Evolutionary conservation across 2,888 invertebrate genomes (phyloP).

Genomic region (Globia sparganii): DNA sequence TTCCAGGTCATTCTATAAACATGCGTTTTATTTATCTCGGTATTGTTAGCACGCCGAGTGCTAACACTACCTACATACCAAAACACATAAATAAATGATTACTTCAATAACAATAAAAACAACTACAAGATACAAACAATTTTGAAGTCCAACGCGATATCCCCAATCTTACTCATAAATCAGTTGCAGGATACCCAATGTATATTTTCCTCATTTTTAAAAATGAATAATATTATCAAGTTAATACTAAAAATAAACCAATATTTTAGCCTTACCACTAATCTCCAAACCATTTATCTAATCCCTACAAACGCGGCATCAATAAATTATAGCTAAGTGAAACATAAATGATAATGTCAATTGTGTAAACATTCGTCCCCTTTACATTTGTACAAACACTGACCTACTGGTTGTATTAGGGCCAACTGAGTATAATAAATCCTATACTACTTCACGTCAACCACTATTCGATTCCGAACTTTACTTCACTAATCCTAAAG

Average conservation of each 20-base stretch:
- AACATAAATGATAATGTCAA: constrained; percentile 88
- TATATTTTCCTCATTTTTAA: constrained; percentile 40
- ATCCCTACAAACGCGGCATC: constrained; percentile 74
- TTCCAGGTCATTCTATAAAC: background rate
- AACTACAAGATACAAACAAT: constrained; percentile 14
- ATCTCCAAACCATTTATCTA: constrained; percentile 69
- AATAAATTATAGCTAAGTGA: constrained; percentile 87
- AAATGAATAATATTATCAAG: constrained; percentile 27
- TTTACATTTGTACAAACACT: constrained; percentile 85
- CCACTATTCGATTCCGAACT: constrained; percentile 45
- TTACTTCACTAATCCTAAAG: background rate
- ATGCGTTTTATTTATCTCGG: background rate
- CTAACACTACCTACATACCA: background rate
- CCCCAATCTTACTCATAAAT: constrained; percentile 41
- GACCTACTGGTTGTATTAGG: constrained; percentile 81
- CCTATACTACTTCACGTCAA: constrained; percentile 55
- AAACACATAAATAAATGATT: constrained; percentile 8
- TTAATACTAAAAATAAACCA: constrained; percentile 48
- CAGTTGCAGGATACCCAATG: constrained; percentile 19
- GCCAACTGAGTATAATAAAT: constrained; percentile 72
- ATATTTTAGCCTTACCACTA: constrained; percentile 55
- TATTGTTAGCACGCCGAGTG: background rate
- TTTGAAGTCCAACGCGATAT: constrained; percentile 17
- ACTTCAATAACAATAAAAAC: constrained; percentile 5
- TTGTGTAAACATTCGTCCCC: constrained; percentile 81